A percentile compares a stretch with the other conserved stretches of the same genome.
These are phyloP conservation scores for Nothocercus nigrocapillus DNA, from an alignment of 2,113 vertebrate species.

Conservation along the genomic window DNA sequence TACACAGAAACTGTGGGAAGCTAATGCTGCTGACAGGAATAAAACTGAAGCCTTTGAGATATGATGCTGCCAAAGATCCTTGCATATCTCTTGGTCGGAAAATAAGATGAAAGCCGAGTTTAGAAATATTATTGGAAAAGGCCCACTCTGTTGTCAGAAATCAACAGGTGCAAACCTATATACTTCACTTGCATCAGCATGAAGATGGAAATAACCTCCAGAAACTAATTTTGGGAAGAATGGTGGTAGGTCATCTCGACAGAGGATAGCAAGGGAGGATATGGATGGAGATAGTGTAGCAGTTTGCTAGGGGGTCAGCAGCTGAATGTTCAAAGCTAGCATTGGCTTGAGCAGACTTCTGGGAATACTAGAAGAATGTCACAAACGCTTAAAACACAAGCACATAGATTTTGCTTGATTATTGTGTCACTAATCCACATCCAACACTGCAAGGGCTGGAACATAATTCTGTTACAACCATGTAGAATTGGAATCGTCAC, in stretches of 20 bases:
- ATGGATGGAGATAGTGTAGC: not conserved
- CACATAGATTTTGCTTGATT: not conserved
- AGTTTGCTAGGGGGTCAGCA: not conserved
- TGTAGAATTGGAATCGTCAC: not conserved
- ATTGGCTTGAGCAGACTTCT: not conserved
- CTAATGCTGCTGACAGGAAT: not conserved
- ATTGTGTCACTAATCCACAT: not conserved
- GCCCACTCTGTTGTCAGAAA: conserved; percentile 17
- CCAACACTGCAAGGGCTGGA: not conserved
- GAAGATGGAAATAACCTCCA: conserved; percentile 3
- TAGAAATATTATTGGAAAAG: conserved; percentile 11
- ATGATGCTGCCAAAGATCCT: not conserved
- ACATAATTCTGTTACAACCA: not conserved
- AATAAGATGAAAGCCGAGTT: not conserved
- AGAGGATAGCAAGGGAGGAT: not conserved
- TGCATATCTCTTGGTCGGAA: not conserved
- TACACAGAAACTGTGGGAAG: not conserved
- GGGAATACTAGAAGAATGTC: not conserved
- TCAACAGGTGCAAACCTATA: not conserved
- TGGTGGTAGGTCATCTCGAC: not conserved
- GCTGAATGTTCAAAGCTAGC: not conserved
- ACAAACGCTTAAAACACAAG: not conserved
- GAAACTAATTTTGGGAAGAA: conserved; percentile 3
- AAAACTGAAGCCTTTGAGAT: not conserved
- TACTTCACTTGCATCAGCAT: not conserved